Conservation (phyloP, 2,113 vertebrate genomes). For the Ceyx margarethae region DNA sequence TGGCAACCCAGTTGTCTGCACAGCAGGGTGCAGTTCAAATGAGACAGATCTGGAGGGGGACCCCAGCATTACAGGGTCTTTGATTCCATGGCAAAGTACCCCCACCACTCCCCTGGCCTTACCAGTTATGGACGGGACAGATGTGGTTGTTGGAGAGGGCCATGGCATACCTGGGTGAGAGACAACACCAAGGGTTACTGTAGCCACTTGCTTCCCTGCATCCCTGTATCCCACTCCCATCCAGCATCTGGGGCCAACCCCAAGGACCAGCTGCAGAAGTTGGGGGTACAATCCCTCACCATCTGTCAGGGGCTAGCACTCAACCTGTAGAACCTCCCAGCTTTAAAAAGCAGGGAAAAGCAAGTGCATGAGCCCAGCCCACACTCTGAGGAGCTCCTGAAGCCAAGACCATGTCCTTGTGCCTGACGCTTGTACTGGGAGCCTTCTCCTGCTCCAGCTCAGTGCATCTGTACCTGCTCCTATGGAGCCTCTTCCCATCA, state of each 20-base stretch:
- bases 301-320: not conserved
- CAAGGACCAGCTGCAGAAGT: accelerated
- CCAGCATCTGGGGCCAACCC: not conserved
- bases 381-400: accelerated
- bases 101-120: not conserved
- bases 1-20: not conserved
- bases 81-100: not conserved
- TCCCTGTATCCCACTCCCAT: not conserved
- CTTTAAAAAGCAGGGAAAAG: not conserved
- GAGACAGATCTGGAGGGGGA: not conserved
- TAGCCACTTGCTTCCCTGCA: accelerated
- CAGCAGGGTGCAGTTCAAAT: accelerated
- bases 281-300: not conserved
- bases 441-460: not conserved
- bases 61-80: accelerated
- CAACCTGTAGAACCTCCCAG: not conserved
- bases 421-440: not conserved
- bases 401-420: not conserved
- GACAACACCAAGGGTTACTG: not conserved
- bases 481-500: not conserved
- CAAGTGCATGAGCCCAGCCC: not conserved
- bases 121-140: constrained; percentile 90
- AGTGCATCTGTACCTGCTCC: not conserved
- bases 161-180: constrained; percentile 83
- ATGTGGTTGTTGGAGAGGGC: constrained; percentile 90